A percentile compares a stretch with the other conserved stretches of the same genome.
These are phyloP conservation scores for Tenthredo notha DNA, from an alignment of 2,888 invertebrate species.

Conservation along the genomic window DNA sequence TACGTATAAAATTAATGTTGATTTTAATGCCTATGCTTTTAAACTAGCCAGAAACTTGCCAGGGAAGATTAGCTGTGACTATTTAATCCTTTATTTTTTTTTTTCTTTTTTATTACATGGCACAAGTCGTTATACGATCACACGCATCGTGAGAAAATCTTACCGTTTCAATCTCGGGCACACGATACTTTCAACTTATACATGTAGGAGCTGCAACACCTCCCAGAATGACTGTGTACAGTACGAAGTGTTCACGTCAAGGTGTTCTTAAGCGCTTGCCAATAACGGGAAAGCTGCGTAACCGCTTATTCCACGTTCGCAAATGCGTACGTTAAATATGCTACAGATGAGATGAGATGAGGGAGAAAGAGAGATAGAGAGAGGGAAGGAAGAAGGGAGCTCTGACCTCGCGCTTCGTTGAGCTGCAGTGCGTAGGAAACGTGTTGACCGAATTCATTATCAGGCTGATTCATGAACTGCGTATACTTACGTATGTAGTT, in stretches of 20 bases:
- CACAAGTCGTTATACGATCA: constrained; percentile 5
- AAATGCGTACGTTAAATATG: constrained; percentile 41
- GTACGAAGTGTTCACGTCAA: not conserved
- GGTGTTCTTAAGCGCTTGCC: constrained; percentile 31
- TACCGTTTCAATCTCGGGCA: constrained; percentile 30
- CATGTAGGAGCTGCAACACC: not conserved
- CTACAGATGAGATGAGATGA: constrained; percentile 43
- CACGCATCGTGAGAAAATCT: constrained; percentile 18
- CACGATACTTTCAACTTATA: not conserved
- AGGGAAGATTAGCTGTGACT: not conserved
- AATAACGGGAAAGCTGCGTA: constrained; percentile 51
- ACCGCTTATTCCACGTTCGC: constrained; percentile 42
- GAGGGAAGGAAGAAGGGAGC: not conserved
- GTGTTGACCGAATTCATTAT: constrained; percentile 51
- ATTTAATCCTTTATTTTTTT: not conserved
- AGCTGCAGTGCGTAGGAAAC: constrained; percentile 15
- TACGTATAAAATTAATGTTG: not conserved
- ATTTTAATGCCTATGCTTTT: not conserved
- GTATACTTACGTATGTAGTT: not conserved
- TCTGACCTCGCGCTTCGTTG: constrained; percentile 32
- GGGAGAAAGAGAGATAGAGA: not conserved
- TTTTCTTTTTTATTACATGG: not conserved
- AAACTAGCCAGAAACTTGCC: not conserved
- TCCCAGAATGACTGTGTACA: not conserved
- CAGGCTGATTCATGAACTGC: constrained; percentile 44